Percentiles rank a stretch among this genome's conserved stretches.
Evolutionary conservation across 2,113 vertebrate genomes (phyloP).

Genomic region (Chaenocephalus aceratus): DNA sequence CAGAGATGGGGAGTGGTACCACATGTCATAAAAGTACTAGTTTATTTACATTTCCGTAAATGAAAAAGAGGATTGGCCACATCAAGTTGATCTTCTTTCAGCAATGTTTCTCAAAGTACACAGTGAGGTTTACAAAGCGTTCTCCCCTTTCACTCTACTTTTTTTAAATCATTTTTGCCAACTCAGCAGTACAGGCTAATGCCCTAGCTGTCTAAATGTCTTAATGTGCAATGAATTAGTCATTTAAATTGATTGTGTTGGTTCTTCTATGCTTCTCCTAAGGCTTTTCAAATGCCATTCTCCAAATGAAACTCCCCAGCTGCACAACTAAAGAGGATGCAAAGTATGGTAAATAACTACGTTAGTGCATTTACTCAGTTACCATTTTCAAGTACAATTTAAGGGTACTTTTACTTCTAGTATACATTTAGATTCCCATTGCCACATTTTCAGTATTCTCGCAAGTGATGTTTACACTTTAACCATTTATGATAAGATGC

Average conservation of each 20-base stretch:
- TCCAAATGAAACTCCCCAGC: not conserved
- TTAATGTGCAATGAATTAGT: slow-evolving; percentile 20
- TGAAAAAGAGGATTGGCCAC: not conserved
- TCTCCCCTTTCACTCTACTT: not conserved
- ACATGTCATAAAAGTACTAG: slow-evolving; percentile 4
- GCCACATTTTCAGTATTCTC: too few relatives aligned
- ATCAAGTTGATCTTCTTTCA: slow-evolving; percentile 1
- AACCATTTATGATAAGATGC: too few relatives aligned
- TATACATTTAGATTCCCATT: not conserved
- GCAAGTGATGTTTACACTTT: too few relatives aligned
- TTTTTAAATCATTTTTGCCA: slow-evolving; percentile 12
- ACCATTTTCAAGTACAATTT: not conserved
- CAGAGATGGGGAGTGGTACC: slow-evolving; percentile 36
- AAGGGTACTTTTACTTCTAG: not conserved
- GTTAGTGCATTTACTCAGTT: not conserved
- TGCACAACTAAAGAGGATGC: not conserved
- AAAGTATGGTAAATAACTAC: not conserved
- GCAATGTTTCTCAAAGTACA: not conserved
- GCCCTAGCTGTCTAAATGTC: not conserved
- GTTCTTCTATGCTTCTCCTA: not conserved
- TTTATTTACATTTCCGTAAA: slow-evolving; percentile 29
- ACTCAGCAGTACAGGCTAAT: slow-evolving; percentile 32
- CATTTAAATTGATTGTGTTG: slow-evolving; percentile 21
- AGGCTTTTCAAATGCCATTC: slow-evolving; percentile 10
- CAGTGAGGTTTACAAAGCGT: not conserved